Conservation (phyloP, 2,113 vertebrate species). For the Condylura cristata region DNA sequence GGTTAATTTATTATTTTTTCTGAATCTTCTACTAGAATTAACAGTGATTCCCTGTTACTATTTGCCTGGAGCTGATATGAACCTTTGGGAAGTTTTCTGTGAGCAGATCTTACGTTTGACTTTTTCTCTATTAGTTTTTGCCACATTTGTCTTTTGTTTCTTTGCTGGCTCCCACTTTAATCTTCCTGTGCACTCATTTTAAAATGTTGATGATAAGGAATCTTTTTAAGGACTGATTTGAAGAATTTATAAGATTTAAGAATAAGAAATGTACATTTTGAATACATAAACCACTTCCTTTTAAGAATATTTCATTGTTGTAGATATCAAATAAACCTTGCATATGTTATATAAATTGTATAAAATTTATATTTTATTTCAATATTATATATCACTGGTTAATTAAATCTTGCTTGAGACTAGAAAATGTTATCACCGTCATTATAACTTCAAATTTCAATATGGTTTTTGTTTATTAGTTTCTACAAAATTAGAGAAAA, state of each 20-base stretch:
- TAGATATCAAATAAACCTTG: background rate
- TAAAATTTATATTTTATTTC: background rate
- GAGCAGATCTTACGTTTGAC: background rate
- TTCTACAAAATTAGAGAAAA: background rate
- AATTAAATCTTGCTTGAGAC: background rate
- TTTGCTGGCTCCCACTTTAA: background rate
- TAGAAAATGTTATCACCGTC: background rate
- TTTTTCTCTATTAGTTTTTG: background rate
- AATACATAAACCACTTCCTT: background rate
- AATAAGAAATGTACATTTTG: background rate
- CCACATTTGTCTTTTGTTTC: background rate
- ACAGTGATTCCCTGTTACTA: constrained; percentile 40
- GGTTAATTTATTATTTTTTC: constrained; percentile 38
- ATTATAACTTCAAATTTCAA: background rate
- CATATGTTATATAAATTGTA: background rate
- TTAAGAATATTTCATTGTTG: background rate
- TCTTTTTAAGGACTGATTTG: background rate
- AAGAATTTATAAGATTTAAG: constrained; percentile 8
- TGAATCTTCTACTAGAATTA: constrained; percentile 42
- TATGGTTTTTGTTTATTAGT: background rate
- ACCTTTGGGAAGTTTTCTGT: constrained; percentile 11
- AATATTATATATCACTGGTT: background rate
- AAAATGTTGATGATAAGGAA: constrained; percentile 50
- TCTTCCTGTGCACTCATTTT: background rate
- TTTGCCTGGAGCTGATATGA: constrained; percentile 33